These are phyloP conservation scores for Watsonalla binaria DNA, from an alignment of 2,888 invertebrate genomes.

Conservation along the genomic window DNA sequence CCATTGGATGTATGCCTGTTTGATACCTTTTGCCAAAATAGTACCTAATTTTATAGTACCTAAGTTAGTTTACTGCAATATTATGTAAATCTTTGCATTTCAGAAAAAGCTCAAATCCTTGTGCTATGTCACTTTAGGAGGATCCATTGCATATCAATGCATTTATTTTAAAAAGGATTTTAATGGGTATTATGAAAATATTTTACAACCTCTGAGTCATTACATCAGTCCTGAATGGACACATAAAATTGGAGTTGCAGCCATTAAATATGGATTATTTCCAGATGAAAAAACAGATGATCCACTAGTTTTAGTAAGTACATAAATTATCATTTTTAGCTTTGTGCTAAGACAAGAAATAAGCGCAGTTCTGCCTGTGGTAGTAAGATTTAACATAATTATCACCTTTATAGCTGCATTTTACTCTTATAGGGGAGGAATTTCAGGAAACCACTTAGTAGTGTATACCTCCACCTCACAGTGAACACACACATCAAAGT, in stretches of 20 bases:
- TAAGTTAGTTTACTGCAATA: neutral
- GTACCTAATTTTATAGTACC: no score
- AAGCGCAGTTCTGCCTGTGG: no score
- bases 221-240: conserved; percentile 88
- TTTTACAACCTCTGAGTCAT: conserved; percentile 85
- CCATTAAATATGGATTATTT: conserved; percentile 87
- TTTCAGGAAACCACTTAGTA: no score
- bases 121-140: conserved; percentile 81
- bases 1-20: no score
- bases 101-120: conserved; percentile 85
- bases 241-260: conserved; percentile 87
- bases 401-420: no score
- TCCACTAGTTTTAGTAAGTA: conserved; percentile 81
- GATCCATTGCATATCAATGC: conserved; percentile 81
- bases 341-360: no score
- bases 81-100: conserved; percentile 23
- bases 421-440: no score
- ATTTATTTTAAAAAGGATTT: conserved; percentile 86
- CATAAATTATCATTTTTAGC: no score
- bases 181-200: conserved; percentile 86
- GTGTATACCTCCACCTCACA: no score
- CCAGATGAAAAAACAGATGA: conserved; percentile 80
- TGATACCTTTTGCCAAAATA: no score
- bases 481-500: no score
- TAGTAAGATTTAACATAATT: no score